Percentiles rank a stretch among this genome's conserved stretches.
Conservation (phyloP, 2,797 vertebrate species). For the Syngnathus rostellatus region DNA sequence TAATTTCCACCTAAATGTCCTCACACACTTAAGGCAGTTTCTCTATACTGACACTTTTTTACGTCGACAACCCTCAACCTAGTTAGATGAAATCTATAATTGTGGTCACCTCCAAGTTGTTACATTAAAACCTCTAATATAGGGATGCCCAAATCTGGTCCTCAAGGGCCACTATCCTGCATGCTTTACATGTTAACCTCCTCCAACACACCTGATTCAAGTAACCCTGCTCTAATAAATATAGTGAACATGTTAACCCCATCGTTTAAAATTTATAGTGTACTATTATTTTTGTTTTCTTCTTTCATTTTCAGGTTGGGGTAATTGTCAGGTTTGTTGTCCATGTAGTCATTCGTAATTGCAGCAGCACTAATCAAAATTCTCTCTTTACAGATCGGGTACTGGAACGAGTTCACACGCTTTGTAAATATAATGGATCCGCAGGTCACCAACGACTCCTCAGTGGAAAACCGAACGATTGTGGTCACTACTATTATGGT, state of each 20-base stretch:
- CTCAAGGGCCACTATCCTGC: too few species aligned
- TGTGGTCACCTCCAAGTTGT: background rate
- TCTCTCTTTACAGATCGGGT: slow-evolving; percentile 84
- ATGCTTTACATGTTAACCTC: too few species aligned
- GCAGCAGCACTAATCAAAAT: slow-evolving; percentile 23
- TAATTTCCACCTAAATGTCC: background rate
- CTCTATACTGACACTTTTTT: background rate
- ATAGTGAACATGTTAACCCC: background rate
- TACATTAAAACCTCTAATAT: too few species aligned
- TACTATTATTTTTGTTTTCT: background rate
- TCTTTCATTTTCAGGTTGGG: background rate
- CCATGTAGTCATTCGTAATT: background rate
- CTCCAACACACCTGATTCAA: too few species aligned
- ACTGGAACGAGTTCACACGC: slow-evolving; percentile 96
- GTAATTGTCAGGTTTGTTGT: background rate
- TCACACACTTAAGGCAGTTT: background rate
- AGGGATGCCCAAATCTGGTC: too few species aligned
- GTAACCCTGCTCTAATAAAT: too few species aligned
- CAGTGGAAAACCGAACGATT: slow-evolving; percentile 98
- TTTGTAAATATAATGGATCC: slow-evolving; percentile 93
- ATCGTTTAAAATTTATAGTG: background rate
- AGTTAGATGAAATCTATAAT: background rate
- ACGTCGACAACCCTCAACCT: background rate
- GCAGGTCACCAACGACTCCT: slow-evolving; percentile 89
- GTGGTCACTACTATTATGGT: slow-evolving; percentile 99